Evolutionary conservation across 2,113 vertebrate species (phyloP), one percentile per base, ranked within the genome.

Genomic region (Trogon surrucura): DNA sequence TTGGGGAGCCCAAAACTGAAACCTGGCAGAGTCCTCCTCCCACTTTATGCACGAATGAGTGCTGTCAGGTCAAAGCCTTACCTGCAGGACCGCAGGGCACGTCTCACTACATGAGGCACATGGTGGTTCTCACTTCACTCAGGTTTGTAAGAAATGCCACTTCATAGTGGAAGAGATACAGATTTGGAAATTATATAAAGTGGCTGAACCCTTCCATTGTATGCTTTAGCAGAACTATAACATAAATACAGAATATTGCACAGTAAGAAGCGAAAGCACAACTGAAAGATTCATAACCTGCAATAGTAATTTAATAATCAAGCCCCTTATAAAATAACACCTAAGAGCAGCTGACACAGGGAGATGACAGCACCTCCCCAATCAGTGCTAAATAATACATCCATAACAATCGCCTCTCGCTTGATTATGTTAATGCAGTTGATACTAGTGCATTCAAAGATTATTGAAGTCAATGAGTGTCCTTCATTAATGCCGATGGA

Each of bases 301-400:
- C 69, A 80, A 47, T 19, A 96, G 66, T 94, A 94, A 94, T 96
- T 96, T 84, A 92, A 96, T 94, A 97, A 97, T 88, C 80, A 95
- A 96, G 88, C 51, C 53, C 79, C 96, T 90, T 80, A 38, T 17
- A 80, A 87, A 94, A 92, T 71, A 93, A 61, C 70, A 81, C 11
- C 86, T 36, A 94, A 97, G 85, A 95, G 82, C 80, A 92, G 87
- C 47, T 93, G 88, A 84, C 66, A 66, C 44, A 45, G 34, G 34
- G 72, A 95, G 21, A 74, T 92, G 85, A 69, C 10, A 6, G 45
- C 19, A 65, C n/a, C 16, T 87, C 57, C 78, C 30, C 88, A 89
- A 93, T 89, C 96, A 95, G 82, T 80, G 69, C 81, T 96, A 95
- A 96, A 95, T 97, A 97, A 91, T 45, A 50, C 93, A 91, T 87